Evolutionary conservation across 1,140 invertebrate species (phyloP), one percentile per base, ranked within the genome.

Genomic region (Cardiocondyla obscurior): DNA sequence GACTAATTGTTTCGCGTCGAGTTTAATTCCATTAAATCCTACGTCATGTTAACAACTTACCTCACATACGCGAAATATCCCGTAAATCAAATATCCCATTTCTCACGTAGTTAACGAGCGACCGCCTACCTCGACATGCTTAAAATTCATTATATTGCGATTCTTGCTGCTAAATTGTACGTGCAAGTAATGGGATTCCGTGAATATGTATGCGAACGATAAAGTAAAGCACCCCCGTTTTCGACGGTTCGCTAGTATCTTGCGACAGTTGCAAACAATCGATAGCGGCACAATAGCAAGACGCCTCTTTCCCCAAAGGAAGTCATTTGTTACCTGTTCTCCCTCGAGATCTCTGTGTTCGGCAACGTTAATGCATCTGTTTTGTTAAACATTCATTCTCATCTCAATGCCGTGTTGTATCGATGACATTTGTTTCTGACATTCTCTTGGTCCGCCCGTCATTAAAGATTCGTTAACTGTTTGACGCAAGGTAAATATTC

Each of bases 151-250:
- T 73, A 58, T 25, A 12, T 73, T 36, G 58, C 10, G 33, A 42
- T 73, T 58, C 33, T 28, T 19, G 16, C 10, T 39, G n/a, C 16
- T 73, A 39, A 19, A 30, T 73, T 58, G 28, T 55, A 19, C 33
- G 33, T 58, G 16, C 30, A 58, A 28, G 36, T 36, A 73, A 73
- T 58, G 36, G n/a, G 25, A 58, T 58, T 58, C 58, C 53, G 51
- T 73, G 36, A 73, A 73, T 57, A 58, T 58, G 16, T 57, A 73
- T 58, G 33, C 53, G 53, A 39, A 58, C 58, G 58, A 58, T 73
- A 58, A 58, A 58, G 22, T 57, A 16, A 73, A 73, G 30, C 12
- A 36, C 10, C n/a, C n/a, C n/a, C 10, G 33, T 42, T 58, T 39
- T 73, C 53, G 25, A 28, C 10, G 25, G 53, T 44, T 22, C 44